Percentiles rank a stretch among this genome's conserved stretches.
phyloP scores from a whole-genome alignment of 2,113 vertebrate species.

The Peromyscus polionotus region DNA sequence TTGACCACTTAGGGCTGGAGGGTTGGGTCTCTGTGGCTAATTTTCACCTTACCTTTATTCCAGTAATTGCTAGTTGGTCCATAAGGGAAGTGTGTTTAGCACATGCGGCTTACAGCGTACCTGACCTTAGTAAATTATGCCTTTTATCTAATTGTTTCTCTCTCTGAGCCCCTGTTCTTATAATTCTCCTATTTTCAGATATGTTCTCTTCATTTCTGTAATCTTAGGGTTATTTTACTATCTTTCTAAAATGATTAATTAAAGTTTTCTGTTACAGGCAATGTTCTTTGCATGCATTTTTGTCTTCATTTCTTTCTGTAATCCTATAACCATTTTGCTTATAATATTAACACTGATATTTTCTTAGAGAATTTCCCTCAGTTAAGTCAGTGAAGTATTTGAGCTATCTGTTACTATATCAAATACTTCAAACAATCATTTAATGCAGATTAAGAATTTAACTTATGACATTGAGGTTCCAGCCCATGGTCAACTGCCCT shows the following conservation, averaged over 20 bases:
- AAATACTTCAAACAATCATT: not conserved
- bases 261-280: not conserved
- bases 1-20: not conserved
- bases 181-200: not conserved
- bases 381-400: not conserved
- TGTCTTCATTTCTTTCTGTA: slow-evolving; percentile 15
- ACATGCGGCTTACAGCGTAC: not conserved
- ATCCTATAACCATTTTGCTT: not conserved
- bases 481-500: not conserved
- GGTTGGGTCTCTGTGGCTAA: not conserved
- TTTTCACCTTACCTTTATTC: not conserved
- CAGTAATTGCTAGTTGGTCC: not conserved
- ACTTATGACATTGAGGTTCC: not conserved
- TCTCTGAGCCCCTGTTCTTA: not conserved
- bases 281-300: slow-evolving; percentile 36
- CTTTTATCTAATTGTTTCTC: not conserved
- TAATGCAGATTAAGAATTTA: not conserved
- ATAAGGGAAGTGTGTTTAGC: not conserved
- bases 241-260: not conserved
- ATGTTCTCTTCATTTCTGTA: not conserved
- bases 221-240: not conserved
- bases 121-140: not conserved
- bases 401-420: not conserved
- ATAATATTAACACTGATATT: not conserved
- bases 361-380: not conserved